Evolutionary conservation across 1,140 invertebrate genomes (phyloP).

Genomic region (Vanessa tameamea): DNA sequence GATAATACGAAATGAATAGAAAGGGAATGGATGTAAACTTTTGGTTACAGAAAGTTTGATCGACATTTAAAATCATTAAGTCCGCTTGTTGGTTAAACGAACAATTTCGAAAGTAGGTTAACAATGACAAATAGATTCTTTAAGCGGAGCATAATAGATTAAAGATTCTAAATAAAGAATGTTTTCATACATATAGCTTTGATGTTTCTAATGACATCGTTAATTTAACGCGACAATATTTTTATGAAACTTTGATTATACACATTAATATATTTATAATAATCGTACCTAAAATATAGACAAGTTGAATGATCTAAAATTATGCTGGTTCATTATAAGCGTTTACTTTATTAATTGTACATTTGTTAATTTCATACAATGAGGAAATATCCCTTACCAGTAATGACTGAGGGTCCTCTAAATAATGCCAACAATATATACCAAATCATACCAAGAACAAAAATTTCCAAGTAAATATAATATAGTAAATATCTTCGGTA

Average conservation of each 20-base stretch:
- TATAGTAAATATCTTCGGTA: no score
- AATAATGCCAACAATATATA: not conserved
- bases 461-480: no score
- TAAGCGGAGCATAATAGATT: constrained; percentile 13
- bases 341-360: not conserved
- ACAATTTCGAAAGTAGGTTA: constrained; percentile 27
- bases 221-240: not conserved
- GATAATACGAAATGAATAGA: not conserved
- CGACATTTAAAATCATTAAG: constrained; percentile 22
- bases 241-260: no score
- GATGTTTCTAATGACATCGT: constrained; percentile 5
- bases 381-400: not conserved
- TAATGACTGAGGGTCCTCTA: not conserved
- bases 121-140: constrained; percentile 30
- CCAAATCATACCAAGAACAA: not conserved
- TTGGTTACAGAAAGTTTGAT: constrained; percentile 12
- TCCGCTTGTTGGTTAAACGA: constrained; percentile 14
- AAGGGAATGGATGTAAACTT: not conserved
- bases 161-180: constrained; percentile 14
- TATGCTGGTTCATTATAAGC: not conserved
- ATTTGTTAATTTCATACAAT: not conserved
- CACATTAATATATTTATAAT: not conserved
- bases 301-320: not conserved
- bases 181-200: not conserved
- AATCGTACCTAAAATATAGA: not conserved